Conservation (phyloP, 2,888 invertebrate genomes). For the Lamproptera curius region DNA sequence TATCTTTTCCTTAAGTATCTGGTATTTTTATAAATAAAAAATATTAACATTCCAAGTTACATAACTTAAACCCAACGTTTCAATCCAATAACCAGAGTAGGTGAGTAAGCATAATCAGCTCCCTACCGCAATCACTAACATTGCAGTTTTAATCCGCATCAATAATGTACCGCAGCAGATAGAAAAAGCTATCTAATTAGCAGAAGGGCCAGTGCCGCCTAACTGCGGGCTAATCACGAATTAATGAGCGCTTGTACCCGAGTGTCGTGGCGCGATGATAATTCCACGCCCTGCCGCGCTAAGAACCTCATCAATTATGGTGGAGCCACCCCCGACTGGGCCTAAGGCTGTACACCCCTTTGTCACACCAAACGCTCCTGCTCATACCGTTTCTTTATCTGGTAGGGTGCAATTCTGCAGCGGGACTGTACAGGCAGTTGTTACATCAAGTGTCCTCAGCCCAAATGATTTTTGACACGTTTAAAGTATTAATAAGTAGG, state of each 20-base stretch:
- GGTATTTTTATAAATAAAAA: not conserved
- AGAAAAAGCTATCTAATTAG: constrained; percentile 72
- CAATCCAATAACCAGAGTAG: no score
- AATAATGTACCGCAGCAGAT: constrained; percentile 28
- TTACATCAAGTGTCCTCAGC: no score
- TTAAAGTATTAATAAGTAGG: no score
- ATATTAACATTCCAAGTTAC: not conserved
- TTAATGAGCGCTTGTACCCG: constrained; percentile 71
- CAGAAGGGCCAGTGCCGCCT: constrained; percentile 62
- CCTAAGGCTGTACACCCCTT: constrained; percentile 47
- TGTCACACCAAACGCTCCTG: constrained; percentile 32
- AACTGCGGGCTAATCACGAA: constrained; percentile 74
- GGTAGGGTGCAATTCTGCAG: not conserved
- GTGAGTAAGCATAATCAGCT: no score
- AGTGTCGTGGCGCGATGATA: constrained; percentile 69
- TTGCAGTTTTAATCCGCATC: constrained; percentile 13
- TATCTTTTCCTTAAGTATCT: not conserved
- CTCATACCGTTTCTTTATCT: constrained; percentile 5
- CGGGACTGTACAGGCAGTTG: no score
- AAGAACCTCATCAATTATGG: constrained; percentile 77
- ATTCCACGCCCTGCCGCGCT: constrained; percentile 71
- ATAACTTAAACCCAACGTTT: no score
- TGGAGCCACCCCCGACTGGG: constrained; percentile 56
- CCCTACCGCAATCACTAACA: not conserved
- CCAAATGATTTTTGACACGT: no score